These are phyloP conservation scores for Cossypha dichroa DNA, from an alignment of 2,797 vertebrate genomes.

Conservation along the genomic window DNA sequence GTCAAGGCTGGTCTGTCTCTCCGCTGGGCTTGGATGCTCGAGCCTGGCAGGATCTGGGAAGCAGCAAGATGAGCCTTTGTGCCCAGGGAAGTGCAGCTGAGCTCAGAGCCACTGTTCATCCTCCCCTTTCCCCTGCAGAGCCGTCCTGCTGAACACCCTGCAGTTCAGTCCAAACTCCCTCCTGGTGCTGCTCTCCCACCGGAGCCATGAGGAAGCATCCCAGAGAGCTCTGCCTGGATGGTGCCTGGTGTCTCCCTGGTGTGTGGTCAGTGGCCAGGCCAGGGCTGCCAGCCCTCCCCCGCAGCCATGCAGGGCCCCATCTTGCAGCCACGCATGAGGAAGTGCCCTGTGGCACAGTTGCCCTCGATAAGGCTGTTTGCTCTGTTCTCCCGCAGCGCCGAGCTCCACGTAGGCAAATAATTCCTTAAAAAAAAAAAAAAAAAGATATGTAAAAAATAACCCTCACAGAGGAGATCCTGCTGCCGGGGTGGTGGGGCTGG, in stretches of 20 bases:
- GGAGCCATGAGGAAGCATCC: fast-evolving
- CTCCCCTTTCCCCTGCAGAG: background rate
- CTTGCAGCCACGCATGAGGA: background rate
- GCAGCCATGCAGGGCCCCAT: background rate
- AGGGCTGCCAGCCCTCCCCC: background rate
- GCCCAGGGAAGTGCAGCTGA: background rate
- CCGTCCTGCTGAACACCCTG: background rate
- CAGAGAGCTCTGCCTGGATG: fast-evolving
- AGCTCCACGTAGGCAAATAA: slow-evolving; percentile 18
- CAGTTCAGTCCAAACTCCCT: background rate
- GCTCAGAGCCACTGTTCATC: fast-evolving
- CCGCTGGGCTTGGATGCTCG: fast-evolving
- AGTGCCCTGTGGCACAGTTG: background rate
- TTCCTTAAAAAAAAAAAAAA: background rate
- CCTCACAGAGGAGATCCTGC: background rate
- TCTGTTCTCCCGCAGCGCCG: background rate
- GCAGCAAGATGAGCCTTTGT: background rate
- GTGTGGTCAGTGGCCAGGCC: background rate
- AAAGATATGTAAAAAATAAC: background rate
- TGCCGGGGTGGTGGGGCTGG: fast-evolving
- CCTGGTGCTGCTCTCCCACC: fast-evolving
- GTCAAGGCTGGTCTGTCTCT: background rate
- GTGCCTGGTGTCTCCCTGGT: background rate
- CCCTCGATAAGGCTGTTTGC: slow-evolving; percentile 47
- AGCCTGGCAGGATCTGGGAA: background rate